Evolutionary conservation across 2,888 invertebrate species (phyloP), one percentile per base, ranked within the genome.

Genomic region (Calameuta pallipes): DNA sequence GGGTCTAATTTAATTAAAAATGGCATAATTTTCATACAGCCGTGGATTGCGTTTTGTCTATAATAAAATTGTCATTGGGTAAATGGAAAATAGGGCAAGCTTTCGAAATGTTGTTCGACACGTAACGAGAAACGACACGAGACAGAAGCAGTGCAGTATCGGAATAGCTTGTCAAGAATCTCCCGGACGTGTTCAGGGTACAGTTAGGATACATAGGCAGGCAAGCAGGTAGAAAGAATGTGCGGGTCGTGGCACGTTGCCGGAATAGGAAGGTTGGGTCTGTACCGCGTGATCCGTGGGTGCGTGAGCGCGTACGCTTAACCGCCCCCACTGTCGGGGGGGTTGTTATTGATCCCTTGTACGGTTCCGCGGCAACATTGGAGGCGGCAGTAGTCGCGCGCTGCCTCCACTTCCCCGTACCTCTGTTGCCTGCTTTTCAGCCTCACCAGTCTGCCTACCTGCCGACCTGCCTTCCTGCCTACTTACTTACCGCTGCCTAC

Each of bases 271-370:
- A 56, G 41, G 41, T 56, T 56, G 41, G 41, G 41, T 56, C 41
- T 56, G 41, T 56, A 56, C 41, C 41, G 41, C 41, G 41, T 56
- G 41, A 56, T 56, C 41, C 41, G 41, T 15, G 41, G 41, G 41
- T 56, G 41, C 41, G 41, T 56, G 41, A 56, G 41, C 23, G 41
- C 41, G 41, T 56, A 56, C 41, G 41, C 41, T 56, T 56, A 56
- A 56, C 41, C 71, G 76, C 76, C 76, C 80, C 79, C 73, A 79
- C 78, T 77, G 79, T 68, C 41, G 78, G 85, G 84, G 82, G 87
- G 86, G 86, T 86, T 85, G 88, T 88, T 87, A 87, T 87, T 87
- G 87, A 87, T 87, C 88, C 83, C 71, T 33, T 13, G 71, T 15
- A 71, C 31, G 71, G 71, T 71, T 33, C 33, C 31, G 71, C 71